Evolutionary conservation across 2,113 vertebrate genomes (phyloP), one percentile per base, ranked within the genome.

Genomic region (Mola mola): DNA sequence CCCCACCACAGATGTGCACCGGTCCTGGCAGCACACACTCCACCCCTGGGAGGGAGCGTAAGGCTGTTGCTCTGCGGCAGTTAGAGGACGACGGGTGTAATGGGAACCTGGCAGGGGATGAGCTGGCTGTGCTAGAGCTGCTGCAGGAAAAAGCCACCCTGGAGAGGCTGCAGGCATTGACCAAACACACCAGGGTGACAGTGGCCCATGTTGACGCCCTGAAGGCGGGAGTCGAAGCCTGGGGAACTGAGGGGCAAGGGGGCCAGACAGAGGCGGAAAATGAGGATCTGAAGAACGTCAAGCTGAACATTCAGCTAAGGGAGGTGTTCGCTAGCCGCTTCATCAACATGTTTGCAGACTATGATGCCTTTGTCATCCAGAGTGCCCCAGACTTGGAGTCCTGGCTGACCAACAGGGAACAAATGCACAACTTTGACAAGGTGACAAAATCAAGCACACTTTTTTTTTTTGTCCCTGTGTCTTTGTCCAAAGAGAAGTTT

Each of bases 401-500:
- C 60, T 98, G 97, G 97, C 97, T 99, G 89, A 96, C 93, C 28
- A 98, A 98, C 76, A 92, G 97, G 66, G 97, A 99, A 72, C 96
- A 99, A 87, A 99, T 99, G 97, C 97, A 99, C 82, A 98, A 99
- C 90, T 99, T 98, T 36, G 97, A 99, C 90, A 98, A 99, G 92
- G 97, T 98, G 70, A 8, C 8, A 68, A 40, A n/a, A 4, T n/a
- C 3, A 5, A 13, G 1, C 0, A 16, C 29, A n/a, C 16, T 1
- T 28, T 9, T 52, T 8, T 4, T 36, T 36, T 16, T 37, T 29
- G 3, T 15, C 3, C 8, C 15, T 3, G 15, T 19, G 26, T 28
- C n/a, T n/a, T n/a, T n/a, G n/a, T n/a, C n/a, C n/a, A n/a, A n/a
- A n/a, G n/a, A n/a, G n/a, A n/a, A n/a, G n/a, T n/a, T n/a, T n/a